phyloP scores from a whole-genome alignment of 2,797 vertebrate genomes.

The Sardinella longiceps region DNA sequence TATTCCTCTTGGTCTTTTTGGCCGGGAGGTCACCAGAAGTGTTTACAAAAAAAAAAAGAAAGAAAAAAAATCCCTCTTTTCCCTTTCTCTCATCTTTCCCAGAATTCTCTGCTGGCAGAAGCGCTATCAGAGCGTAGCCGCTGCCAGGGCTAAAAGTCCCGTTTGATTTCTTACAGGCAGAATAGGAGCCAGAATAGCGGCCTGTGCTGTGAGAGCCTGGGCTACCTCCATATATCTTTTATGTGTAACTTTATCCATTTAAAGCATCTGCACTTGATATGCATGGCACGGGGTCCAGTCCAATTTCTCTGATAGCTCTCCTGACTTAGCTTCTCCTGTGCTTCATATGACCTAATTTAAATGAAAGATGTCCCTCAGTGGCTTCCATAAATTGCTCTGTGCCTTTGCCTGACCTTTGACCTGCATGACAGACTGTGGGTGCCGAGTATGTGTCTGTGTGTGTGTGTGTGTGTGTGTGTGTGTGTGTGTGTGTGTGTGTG shows the following conservation, averaged over 20 bases:
- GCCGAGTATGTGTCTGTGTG: background rate
- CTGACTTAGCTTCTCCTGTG: background rate
- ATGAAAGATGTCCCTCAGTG: background rate
- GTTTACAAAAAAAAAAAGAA: conserved; percentile 59
- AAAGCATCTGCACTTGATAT: background rate
- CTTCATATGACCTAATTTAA: conserved; percentile 22
- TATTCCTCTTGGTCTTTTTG: conserved; percentile 62
- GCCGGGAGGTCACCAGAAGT: conserved; percentile 58
- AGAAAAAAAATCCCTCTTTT: background rate
- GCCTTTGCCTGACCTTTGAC: background rate
- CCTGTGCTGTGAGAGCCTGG: background rate
- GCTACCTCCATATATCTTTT: conserved; percentile 3
- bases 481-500: too few species aligned
- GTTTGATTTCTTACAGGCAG: conserved; percentile 31
- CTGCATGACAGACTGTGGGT: conserved; percentile 7
- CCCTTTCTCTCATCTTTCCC: conserved; percentile 47
- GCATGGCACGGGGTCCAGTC: background rate
- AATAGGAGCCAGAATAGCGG: background rate
- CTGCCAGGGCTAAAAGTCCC: conserved; percentile 50
- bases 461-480: background rate
- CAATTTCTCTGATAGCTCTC: background rate
- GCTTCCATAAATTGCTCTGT: background rate
- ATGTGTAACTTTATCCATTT: conserved; percentile 21
- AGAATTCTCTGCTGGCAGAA: conserved; percentile 54
- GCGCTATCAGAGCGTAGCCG: conserved; percentile 50